Evolutionary conservation across 1,140 invertebrate genomes (phyloP).

Genomic region (Dreissena polymorpha): DNA sequence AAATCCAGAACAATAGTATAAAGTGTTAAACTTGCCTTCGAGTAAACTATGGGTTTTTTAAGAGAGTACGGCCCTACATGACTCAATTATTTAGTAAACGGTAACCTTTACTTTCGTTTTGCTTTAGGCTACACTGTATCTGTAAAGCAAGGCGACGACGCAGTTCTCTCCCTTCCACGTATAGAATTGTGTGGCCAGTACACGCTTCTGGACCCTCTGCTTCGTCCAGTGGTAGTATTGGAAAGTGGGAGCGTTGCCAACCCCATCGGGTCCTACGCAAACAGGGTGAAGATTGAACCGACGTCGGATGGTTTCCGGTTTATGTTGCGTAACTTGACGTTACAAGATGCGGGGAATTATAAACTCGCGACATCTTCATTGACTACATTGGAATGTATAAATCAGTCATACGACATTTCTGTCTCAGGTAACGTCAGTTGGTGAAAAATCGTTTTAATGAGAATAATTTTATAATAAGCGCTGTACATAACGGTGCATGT

Average conservation of each 20-base stretch:
- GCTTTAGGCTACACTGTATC: too few species aligned
- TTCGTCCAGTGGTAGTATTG: slow-evolving; percentile 15
- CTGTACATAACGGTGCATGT: not conserved
- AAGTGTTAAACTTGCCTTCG: too few species aligned
- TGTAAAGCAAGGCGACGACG: not conserved
- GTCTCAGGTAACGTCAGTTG: slow-evolving; percentile 19
- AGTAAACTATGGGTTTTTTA: too few species aligned
- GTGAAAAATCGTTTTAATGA: not conserved
- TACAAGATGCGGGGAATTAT: slow-evolving; percentile 9
- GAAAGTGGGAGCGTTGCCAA: slow-evolving; percentile 10
- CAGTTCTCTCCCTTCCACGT: slow-evolving; percentile 2
- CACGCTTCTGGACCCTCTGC: not conserved
- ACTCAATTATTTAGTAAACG: too few species aligned
- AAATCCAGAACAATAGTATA: too few species aligned
- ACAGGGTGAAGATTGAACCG: not conserved
- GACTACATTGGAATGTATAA: not conserved
- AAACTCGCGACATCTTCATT: slow-evolving; percentile 14
- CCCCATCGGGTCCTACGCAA: slow-evolving; percentile 4
- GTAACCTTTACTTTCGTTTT: too few species aligned
- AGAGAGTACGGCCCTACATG: too few species aligned
- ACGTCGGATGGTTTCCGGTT: slow-evolving; percentile 29
- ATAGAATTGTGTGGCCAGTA: slow-evolving; percentile 25
- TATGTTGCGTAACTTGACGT: not conserved
- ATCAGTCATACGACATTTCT: slow-evolving; percentile 6
- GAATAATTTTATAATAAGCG: not conserved